Evolutionary conservation across 2,797 vertebrate genomes (phyloP).

Genomic region (Syndactyla subalaris): DNA sequence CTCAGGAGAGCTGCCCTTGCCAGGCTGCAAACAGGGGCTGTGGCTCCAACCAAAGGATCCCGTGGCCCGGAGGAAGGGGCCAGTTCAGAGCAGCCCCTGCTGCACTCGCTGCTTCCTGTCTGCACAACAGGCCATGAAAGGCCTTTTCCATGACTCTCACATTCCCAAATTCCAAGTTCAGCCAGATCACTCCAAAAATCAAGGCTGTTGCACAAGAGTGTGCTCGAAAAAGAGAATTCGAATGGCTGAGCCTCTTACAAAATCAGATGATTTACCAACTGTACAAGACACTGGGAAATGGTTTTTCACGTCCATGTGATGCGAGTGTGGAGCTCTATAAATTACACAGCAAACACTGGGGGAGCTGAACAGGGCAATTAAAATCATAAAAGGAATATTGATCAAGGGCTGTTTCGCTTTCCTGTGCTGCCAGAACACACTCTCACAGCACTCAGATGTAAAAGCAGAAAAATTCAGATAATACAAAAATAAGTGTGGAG

Average conservation of each 20-base stretch:
- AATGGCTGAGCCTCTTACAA: constrained; percentile 20
- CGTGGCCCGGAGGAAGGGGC: neutral
- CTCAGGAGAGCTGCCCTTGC: neutral
- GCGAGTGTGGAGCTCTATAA: constrained; percentile 20
- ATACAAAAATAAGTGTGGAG: neutral
- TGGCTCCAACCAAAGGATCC: neutral
- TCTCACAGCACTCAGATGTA: neutral
- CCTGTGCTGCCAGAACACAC: neutral
- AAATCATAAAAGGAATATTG: neutral
- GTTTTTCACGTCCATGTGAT: constrained; percentile 40
- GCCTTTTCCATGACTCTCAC: constrained; percentile 2
- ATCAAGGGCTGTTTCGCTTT: neutral
- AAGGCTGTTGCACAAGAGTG: constrained; percentile 51
- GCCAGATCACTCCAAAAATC: constrained; percentile 9
- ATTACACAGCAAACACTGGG: neutral
- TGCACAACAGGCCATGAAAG: neutral
- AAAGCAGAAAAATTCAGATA: neutral
- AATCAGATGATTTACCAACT: constrained; percentile 51
- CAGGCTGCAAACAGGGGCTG: neutral
- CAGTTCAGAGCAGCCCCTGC: neutral
- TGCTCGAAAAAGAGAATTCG: constrained; percentile 4
- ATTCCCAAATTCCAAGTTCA: constrained; percentile 54
- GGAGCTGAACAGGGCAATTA: neutral
- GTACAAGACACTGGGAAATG: constrained; percentile 9
- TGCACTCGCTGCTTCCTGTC: constrained; percentile 30